phyloP scores from a whole-genome alignment of 2,888 invertebrate genomes.

The Iphiclides podalirius region DNA sequence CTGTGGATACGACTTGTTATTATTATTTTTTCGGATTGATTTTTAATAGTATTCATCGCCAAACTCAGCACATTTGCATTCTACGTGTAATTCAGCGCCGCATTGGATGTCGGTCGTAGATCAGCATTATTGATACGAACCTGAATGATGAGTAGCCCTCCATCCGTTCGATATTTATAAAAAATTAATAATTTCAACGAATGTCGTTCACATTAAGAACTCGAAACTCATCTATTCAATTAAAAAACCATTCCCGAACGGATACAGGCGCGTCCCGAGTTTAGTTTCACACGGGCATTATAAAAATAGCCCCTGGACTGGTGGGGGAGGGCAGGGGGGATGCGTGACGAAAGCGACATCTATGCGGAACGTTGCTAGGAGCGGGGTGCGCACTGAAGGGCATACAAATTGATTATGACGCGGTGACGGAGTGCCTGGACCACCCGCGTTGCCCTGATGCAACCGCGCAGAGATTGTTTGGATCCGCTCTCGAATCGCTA shows the following conservation, averaged over 20 bases:
- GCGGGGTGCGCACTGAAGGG: slow-evolving; percentile 53
- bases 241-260: slow-evolving; percentile 5
- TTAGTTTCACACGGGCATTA: slow-evolving; percentile 28
- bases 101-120: too few species aligned
- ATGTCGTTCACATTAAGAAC: neutral
- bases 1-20: too few species aligned
- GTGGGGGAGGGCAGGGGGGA: slow-evolving; percentile 43
- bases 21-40: too few species aligned
- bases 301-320: slow-evolving; percentile 30
- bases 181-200: neutral
- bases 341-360: slow-evolving; percentile 68
- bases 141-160: too few species aligned
- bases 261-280: neutral
- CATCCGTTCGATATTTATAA: neutral
- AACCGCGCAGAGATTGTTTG: slow-evolving; percentile 1
- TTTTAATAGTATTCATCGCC: too few species aligned
- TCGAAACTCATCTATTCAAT: slow-evolving; percentile 3
- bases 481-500: too few species aligned
- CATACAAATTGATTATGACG: slow-evolving; percentile 75
- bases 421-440: slow-evolving; percentile 60
- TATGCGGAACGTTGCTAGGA: slow-evolving; percentile 43
- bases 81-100: too few species aligned
- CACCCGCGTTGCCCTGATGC: slow-evolving; percentile 61
- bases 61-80: too few species aligned
- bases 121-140: too few species aligned